Evolutionary conservation across 2,113 vertebrate genomes (phyloP), one percentile per base, ranked within the genome.

Genomic region (Mystacornis crossleyi): DNA sequence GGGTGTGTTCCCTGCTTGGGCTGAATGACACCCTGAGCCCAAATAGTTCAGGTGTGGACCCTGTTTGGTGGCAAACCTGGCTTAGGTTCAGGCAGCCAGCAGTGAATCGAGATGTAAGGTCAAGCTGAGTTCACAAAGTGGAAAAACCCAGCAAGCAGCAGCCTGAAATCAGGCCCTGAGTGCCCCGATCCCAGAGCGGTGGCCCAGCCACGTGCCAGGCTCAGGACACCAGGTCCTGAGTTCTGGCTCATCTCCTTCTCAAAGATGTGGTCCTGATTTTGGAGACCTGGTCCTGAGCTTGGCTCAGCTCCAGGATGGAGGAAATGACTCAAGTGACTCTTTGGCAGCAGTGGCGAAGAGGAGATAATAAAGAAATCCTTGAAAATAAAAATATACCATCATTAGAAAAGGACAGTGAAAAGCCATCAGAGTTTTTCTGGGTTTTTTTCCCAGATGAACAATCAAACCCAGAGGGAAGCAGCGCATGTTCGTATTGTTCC

Each of bases 301-400:
- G 93, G 92, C 90, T 93, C 4, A 0, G 53, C 64, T 90, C 96
- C 92, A 94, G 85, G 31, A 14, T 43, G 88, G 82, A 95, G 96
- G 92, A 96, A 96, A 93, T 92, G 14, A 94, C 79, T 95, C 87
- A 62, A 95, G 82, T 92, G 75, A 88, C 64, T 57, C 73, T 84
- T 89, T 83, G 82, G 96, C 90, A 90, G 71, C 58, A 33, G 60
- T 0, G 0, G 28, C 1, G 4, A 58, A 70, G 54, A 94, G 85
- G 92, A 95, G 81, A 94, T 86, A 94, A 92, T 95, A 90, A 81
- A 93, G 80, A 92, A 95, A 95, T 86, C 64, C 86, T 95, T 96
- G 89, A 86, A 88, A 95, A 96, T 85, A 60, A 79, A 79, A 61
- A 66, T 74, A 43, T 29, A 3, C 15, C 21, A 10, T 66, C 64